Conservation (phyloP, 2,113 vertebrate species). For the Neotoma lepida region DNA sequence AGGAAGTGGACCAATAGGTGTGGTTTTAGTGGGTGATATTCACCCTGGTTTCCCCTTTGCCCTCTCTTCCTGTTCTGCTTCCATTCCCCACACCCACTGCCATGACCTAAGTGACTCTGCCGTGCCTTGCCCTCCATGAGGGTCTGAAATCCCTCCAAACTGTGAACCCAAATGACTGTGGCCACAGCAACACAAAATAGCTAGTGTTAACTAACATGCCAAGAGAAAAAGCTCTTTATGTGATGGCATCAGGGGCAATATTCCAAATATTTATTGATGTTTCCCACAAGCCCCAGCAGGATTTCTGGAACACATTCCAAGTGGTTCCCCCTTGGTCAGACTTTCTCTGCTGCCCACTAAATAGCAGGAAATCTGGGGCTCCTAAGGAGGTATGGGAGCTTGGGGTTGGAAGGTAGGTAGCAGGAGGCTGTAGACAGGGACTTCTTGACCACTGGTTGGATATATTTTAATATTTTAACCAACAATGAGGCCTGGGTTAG, state of each 20-base stretch:
- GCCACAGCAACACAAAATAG: not conserved
- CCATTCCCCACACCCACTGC: not conserved
- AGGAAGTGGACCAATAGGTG: not conserved
- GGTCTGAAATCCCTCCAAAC: not conserved
- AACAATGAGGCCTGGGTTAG: not conserved
- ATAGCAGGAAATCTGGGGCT: not conserved
- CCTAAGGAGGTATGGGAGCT: not conserved
- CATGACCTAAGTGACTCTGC: not conserved
- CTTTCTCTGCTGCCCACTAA: not conserved
- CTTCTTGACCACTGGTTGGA: not conserved
- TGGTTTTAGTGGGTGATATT: not conserved
- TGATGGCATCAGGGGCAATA: too few species aligned
- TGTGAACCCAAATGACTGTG: not conserved
- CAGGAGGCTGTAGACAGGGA: not conserved
- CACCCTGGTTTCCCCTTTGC: not conserved
- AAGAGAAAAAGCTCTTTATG: not conserved
- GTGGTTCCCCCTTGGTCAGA: not conserved
- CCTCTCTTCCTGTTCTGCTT: not conserved
- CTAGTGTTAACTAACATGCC: not conserved
- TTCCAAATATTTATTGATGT: fast-evolving
- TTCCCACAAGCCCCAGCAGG: not conserved
- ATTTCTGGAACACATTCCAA: not conserved
- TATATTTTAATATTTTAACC: constrained; percentile 11
- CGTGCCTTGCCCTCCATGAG: not conserved
- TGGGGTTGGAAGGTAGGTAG: too few species aligned